Percentiles rank a stretch among this genome's conserved stretches.
Evolutionary conservation across 1,140 invertebrate species (phyloP).

Genomic region (Metopolophium dirhodum): DNA sequence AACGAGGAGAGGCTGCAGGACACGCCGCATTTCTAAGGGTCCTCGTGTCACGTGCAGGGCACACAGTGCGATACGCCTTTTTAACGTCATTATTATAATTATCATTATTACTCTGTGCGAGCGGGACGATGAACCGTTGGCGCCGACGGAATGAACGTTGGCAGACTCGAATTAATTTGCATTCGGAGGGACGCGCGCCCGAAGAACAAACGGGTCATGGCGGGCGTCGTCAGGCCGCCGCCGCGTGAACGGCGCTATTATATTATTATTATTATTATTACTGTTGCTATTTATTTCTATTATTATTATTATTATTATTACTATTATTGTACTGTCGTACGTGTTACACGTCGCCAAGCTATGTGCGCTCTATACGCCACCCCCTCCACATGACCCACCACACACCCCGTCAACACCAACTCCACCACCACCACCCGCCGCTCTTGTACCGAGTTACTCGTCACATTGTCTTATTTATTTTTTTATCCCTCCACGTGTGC

Average conservation of each 20-base stretch:
- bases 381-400: no score
- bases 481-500: background rate
- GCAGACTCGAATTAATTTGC: constrained; percentile 49
- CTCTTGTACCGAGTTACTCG: background rate
- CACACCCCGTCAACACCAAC: background rate
- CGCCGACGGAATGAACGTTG: constrained; percentile 28
- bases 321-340: background rate
- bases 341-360: constrained; percentile 23
- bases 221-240: background rate
- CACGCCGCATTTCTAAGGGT: constrained; percentile 34
- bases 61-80: background rate
- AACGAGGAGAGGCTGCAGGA: background rate
- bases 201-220: constrained; percentile 37
- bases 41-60: background rate
- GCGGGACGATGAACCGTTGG: constrained; percentile 19
- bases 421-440: background rate
- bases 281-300: background rate
- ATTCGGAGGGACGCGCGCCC: background rate
- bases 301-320: background rate
- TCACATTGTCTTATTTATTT: background rate
- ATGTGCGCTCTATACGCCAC: background rate
- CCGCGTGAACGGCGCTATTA: background rate
- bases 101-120: background rate
- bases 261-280: background rate
- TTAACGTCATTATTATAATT: background rate